Conservation (phyloP, 2,888 invertebrate species). For the Drosophila tripunctata region DNA sequence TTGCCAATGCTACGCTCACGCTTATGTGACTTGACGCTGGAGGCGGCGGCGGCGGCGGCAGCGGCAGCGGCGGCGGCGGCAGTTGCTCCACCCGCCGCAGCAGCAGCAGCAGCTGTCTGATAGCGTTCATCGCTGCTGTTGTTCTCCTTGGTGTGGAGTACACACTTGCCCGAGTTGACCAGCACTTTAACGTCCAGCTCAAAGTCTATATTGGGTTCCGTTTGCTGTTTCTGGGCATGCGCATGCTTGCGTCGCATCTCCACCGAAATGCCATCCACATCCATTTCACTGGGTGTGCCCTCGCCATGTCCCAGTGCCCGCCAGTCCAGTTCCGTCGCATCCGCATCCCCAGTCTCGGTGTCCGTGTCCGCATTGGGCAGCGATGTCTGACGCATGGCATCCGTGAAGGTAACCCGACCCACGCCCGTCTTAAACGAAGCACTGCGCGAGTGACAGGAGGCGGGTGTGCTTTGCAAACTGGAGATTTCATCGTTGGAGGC, state of each 20-base stretch:
- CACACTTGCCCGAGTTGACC: slow-evolving; percentile 98
- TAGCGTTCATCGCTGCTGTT: slow-evolving; percentile 86
- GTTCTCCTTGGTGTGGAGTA: slow-evolving; percentile 94
- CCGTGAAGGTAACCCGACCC: slow-evolving; percentile 83
- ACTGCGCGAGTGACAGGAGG: slow-evolving; percentile 89
- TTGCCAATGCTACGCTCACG: slow-evolving; percentile 83
- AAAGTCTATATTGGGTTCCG: slow-evolving; percentile 97
- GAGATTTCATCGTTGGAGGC: slow-evolving; percentile 83
- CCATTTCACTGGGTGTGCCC: slow-evolving; percentile 84
- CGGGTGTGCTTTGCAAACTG: slow-evolving; percentile 87
- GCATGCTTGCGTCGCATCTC: slow-evolving; percentile 86
- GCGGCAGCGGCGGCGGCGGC: slow-evolving; percentile 84
- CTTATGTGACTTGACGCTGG: slow-evolving; percentile 81
- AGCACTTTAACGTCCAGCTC: slow-evolving; percentile 98
- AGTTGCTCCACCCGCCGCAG: too few relatives aligned
- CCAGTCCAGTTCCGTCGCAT: slow-evolving; percentile 81
- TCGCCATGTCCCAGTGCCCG: slow-evolving; percentile 62
- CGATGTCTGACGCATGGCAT: slow-evolving; percentile 88
- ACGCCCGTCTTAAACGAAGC: slow-evolving; percentile 88
- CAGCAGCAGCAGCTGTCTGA: slow-evolving; percentile 82
- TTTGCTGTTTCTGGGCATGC: slow-evolving; percentile 83
- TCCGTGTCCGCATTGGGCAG: slow-evolving; percentile 91
- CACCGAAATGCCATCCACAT: slow-evolving; percentile 88
- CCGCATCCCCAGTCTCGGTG: slow-evolving; percentile 86
- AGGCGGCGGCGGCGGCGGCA: slow-evolving; percentile 35